phyloP scores from a whole-genome alignment of 2,888 invertebrate species.

The Caenorhabditis angaria region DNA sequence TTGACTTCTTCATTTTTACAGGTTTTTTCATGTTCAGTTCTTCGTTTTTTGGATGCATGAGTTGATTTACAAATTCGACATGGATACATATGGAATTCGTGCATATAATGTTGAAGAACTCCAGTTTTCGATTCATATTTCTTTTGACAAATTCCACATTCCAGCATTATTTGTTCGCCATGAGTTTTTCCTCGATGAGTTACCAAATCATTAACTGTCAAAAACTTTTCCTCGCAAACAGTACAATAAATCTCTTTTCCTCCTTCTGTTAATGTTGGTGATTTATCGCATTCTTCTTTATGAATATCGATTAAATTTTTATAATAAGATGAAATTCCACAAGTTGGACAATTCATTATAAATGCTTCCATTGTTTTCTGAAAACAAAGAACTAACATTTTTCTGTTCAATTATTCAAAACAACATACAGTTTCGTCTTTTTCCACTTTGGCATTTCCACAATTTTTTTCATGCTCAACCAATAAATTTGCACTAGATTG shows the following conservation, averaged over 20 bases:
- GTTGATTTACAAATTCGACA: not conserved
- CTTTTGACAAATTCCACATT: not conserved
- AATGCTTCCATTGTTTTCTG: not conserved
- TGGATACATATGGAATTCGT: not conserved
- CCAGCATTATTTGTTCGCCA: not conserved
- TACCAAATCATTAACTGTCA: not conserved
- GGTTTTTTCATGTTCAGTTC: not conserved
- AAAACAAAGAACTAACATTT: not conserved
- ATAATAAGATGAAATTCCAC: constrained; percentile 2
- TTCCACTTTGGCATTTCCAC: not conserved
- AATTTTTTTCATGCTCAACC: not conserved
- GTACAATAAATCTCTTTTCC: not conserved
- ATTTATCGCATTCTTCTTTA: not conserved
- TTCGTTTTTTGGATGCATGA: not conserved
- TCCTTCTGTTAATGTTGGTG: not conserved
- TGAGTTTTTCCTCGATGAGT: not conserved
- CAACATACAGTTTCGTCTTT: not conserved
- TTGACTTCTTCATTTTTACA: constrained; percentile 5
- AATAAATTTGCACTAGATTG: not conserved
- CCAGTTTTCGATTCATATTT: not conserved
- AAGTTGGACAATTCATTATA: not conserved
- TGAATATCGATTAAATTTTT: not conserved
- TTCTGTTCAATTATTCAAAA: not conserved
- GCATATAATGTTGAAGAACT: not conserved
- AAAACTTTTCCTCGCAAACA: not conserved